Evolutionary conservation across 2,797 vertebrate genomes (phyloP).

Genomic region (Helostoma temminkii): DNA sequence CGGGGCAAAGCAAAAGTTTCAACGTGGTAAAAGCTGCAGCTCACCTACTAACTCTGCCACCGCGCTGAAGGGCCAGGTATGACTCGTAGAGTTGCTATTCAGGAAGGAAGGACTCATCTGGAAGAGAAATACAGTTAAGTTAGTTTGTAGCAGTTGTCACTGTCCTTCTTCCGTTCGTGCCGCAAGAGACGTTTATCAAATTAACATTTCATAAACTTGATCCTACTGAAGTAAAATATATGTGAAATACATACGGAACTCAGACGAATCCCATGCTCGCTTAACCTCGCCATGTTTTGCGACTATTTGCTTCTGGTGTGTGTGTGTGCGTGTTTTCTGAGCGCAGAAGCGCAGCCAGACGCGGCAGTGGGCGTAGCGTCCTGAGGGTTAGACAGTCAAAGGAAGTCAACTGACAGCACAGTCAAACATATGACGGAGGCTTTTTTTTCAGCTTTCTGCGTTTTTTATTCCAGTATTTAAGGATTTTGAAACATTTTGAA

Average conservation of each 20-base stretch:
- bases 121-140: constrained; percentile 12
- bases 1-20: background rate
- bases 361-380: constrained; percentile 42
- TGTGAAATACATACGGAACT: constrained; percentile 80
- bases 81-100: constrained; percentile 88
- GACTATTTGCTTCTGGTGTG: background rate
- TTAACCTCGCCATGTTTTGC: constrained; percentile 81
- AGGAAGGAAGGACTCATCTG: constrained; percentile 88
- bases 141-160: constrained; percentile 8
- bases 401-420: constrained; percentile 18
- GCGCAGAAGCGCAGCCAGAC: background rate
- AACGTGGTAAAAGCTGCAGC: rapidly evolving
- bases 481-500: too few relatives aligned
- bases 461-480: too few relatives aligned
- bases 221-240: too few relatives aligned
- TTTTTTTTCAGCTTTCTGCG: background rate
- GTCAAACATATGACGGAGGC: background rate
- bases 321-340: background rate
- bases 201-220: background rate
- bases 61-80: constrained; percentile 88
- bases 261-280: constrained; percentile 87
- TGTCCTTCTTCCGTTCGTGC: background rate
- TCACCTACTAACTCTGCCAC: constrained; percentile 87
- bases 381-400: background rate
- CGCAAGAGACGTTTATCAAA: background rate